These are phyloP conservation scores for Andrena haemorrhoa DNA, from an alignment of 2,888 invertebrate genomes.

Conservation along the genomic window DNA sequence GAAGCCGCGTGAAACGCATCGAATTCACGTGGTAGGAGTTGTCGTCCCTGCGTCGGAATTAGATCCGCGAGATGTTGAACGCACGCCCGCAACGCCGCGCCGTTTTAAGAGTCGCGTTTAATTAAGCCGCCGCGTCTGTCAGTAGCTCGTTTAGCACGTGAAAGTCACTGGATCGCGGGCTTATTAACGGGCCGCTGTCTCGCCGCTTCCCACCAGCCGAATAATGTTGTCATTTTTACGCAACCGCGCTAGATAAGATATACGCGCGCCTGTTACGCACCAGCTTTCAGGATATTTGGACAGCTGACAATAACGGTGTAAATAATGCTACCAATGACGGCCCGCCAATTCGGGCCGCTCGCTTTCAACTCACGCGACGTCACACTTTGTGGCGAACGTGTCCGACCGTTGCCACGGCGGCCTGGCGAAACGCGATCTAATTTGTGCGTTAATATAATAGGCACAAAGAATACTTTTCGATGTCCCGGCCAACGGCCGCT, in stretches of 20 bases:
- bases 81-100: neutral
- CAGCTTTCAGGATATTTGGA: constrained; percentile 41
- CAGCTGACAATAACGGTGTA: constrained; percentile 49
- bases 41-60: constrained; percentile 13
- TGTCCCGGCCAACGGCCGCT: neutral
- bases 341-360: neutral
- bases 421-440: neutral
- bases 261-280: constrained; percentile 7
- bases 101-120: constrained; percentile 26
- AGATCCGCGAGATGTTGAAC: constrained; percentile 4
- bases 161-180: constrained; percentile 12
- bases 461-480: neutral
- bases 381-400: neutral
- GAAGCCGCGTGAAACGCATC: neutral
- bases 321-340: constrained; percentile 31
- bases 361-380: neutral
- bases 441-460: neutral
- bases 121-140: constrained; percentile 19
- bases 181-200: constrained; percentile 11
- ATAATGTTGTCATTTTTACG: constrained; percentile 39
- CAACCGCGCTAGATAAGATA: constrained; percentile 47
- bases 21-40: neutral
- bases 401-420: neutral
- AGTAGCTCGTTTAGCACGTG: constrained; percentile 14
- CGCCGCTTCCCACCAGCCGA: constrained; percentile 4